Conservation (phyloP, 2,113 vertebrate genomes). For the Rhea pennata region DNA sequence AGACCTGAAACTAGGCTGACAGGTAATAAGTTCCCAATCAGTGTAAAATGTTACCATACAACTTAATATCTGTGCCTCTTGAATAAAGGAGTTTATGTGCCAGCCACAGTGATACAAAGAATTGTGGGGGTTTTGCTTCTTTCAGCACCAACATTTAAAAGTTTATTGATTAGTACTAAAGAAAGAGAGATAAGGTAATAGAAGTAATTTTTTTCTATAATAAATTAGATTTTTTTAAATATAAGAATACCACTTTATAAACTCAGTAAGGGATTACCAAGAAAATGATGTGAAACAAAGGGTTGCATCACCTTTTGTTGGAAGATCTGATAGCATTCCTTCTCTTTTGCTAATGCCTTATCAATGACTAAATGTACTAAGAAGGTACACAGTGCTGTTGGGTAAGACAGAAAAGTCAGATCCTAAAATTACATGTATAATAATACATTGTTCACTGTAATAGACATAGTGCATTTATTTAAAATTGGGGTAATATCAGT, state of each 20-base stretch:
- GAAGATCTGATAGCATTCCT: background rate
- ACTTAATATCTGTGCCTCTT: background rate
- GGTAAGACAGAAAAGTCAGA: background rate
- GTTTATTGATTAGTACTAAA: background rate
- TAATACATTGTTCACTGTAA: background rate
- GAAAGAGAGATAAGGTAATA: background rate
- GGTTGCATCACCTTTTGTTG: background rate
- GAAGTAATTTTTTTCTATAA: background rate
- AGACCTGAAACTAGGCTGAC: slow-evolving; percentile 34
- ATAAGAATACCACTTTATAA: background rate
- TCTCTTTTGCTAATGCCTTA: background rate
- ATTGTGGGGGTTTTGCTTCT: background rate
- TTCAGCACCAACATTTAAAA: background rate
- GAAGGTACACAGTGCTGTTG: background rate
- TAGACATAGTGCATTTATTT: background rate
- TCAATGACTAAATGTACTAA: background rate
- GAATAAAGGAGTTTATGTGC: background rate
- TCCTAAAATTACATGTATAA: background rate
- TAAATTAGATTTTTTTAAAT: background rate
- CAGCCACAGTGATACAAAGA: slow-evolving; percentile 1
- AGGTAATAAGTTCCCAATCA: slow-evolving; percentile 43
- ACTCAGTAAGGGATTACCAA: background rate
- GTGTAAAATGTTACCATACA: background rate
- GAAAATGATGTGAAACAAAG: background rate
- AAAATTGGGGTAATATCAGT: background rate